phyloP scores from a whole-genome alignment of 2,888 invertebrate species.

The Atherix ibis region DNA sequence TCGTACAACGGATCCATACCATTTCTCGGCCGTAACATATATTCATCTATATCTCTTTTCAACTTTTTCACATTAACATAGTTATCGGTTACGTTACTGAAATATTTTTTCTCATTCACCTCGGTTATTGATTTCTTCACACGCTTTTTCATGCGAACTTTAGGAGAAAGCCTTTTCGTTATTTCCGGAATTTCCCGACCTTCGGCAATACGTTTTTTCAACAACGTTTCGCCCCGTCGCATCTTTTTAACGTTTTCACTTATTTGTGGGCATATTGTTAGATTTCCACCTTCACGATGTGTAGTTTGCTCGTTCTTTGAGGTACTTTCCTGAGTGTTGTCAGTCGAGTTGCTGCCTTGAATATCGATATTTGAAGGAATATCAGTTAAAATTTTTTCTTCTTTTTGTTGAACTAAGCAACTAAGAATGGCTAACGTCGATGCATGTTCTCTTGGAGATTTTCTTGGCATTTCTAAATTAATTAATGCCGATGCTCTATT shows the following conservation, averaged over 20 bases:
- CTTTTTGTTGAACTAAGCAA: constrained; percentile 39
- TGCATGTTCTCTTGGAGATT: constrained; percentile 77
- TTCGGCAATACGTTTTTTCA: not conserved
- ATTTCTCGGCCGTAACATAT: constrained; percentile 18
- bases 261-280: constrained; percentile 25
- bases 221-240: constrained; percentile 24
- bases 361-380: not conserved
- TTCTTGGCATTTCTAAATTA: constrained; percentile 41
- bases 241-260: constrained; percentile 30
- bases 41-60: constrained; percentile 26
- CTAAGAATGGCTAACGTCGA: constrained; percentile 72
- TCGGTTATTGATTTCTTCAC: constrained; percentile 21
- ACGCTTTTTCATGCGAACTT: constrained; percentile 2
- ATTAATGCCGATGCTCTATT: constrained; percentile 15
- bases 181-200: not conserved
- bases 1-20: constrained; percentile 3
- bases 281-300: constrained; percentile 16
- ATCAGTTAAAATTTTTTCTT: constrained; percentile 6
- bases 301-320: constrained; percentile 13
- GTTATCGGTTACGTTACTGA: constrained; percentile 19
- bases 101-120: constrained; percentile 21
- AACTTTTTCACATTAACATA: constrained; percentile 13
- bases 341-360: not conserved
- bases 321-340: not conserved
- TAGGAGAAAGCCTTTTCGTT: not conserved